These are phyloP conservation scores for Stictocephala bisonia DNA, from an alignment of 2,888 invertebrate genomes.

Conservation along the genomic window DNA sequence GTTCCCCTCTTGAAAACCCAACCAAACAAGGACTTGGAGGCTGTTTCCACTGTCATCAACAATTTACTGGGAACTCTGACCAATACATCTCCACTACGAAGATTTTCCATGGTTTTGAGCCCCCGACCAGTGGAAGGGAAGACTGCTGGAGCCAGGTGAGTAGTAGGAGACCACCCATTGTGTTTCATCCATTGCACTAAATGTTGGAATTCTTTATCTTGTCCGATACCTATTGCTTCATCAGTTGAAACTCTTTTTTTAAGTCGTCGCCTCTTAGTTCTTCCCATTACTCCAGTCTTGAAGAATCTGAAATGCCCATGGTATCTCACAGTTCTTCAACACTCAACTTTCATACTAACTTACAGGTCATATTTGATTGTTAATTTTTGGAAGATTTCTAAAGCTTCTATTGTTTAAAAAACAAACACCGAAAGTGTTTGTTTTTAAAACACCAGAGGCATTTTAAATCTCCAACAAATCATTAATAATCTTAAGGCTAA, in stretches of 20 bases:
- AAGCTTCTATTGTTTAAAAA: too few species aligned
- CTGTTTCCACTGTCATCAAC: conserved; percentile 58
- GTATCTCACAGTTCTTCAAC: conserved; percentile 14
- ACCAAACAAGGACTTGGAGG: conserved; percentile 57
- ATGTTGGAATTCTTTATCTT: conserved; percentile 52
- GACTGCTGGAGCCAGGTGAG: conserved; percentile 69
- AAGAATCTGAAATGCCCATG: conserved; percentile 40
- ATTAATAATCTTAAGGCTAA: too few species aligned
- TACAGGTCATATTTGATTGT: too few species aligned
- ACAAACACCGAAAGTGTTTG: too few species aligned
- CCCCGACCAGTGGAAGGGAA: conserved; percentile 81
- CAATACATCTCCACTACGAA: conserved; percentile 68
- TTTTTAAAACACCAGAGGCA: too few species aligned
- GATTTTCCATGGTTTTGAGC: conserved; percentile 71
- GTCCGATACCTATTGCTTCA: conserved; percentile 1
- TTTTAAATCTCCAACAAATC: too few species aligned
- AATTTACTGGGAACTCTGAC: conserved; percentile 56
- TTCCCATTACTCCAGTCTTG: conserved; percentile 51
- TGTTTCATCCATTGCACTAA: conserved; percentile 69
- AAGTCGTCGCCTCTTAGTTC: conserved; percentile 49
- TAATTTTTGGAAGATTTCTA: too few species aligned
- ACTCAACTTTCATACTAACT: too few species aligned
- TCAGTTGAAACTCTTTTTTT: conserved; percentile 33
- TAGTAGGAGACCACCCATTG: conserved; percentile 70
- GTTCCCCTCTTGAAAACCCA: conserved; percentile 55